Conservation (phyloP, 2,113 vertebrate genomes). For the Upupa epops region DNA sequence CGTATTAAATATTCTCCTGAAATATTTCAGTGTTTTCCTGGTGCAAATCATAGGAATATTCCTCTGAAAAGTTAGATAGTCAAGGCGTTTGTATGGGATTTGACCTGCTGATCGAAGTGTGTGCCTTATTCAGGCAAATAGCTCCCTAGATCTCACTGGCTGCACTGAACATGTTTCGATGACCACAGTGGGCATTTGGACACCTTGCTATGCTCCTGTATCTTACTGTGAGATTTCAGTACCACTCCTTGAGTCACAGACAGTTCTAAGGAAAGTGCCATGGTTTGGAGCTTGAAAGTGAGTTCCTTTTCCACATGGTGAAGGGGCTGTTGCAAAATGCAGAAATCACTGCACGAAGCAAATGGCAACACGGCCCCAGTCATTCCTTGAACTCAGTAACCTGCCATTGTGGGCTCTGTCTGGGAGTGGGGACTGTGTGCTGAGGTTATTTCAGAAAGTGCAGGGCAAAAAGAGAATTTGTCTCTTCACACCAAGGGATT, state of each 20-base stretch:
- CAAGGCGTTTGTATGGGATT: neutral
- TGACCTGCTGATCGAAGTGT: neutral
- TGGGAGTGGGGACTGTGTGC: neutral
- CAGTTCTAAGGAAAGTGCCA: neutral
- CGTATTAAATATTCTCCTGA: neutral
- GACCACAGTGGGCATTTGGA: neutral
- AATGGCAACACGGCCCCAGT: neutral
- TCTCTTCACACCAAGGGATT: neutral
- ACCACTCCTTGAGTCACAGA: neutral
- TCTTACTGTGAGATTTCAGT: neutral
- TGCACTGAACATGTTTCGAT: fast-evolving
- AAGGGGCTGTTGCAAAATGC: neutral
- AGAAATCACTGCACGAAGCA: neutral
- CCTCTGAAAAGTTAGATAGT: neutral
- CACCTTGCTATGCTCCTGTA: neutral
- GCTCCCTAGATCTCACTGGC: neutral
- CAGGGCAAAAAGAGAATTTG: neutral
- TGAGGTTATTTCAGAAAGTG: neutral
- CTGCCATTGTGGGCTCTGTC: neutral
- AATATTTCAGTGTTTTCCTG: neutral
- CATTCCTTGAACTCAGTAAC: neutral
- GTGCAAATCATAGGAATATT: neutral
- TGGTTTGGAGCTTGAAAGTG: neutral
- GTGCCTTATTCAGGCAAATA: neutral
- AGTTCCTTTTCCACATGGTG: neutral